phyloP scores from a whole-genome alignment of 2,888 invertebrate genomes.

The Drosophila fungiperda region DNA sequence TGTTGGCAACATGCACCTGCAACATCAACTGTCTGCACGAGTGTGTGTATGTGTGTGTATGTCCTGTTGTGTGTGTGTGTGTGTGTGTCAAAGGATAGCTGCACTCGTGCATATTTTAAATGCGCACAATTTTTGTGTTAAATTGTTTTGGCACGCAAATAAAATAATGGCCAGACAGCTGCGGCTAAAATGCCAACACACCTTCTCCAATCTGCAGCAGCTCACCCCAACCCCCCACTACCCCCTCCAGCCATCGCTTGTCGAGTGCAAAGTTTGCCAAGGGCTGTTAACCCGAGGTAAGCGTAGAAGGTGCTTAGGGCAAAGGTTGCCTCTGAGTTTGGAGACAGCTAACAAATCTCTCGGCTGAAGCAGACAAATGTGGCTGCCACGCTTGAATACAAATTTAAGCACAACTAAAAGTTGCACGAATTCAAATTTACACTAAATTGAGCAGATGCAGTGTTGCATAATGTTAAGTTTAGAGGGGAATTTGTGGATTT shows the following conservation, averaged over 20 bases:
- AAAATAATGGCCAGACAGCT: constrained; percentile 70
- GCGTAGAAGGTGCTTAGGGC: constrained; percentile 45
- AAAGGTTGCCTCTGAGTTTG: constrained; percentile 39
- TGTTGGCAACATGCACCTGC: constrained; percentile 68
- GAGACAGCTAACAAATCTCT: constrained; percentile 73
- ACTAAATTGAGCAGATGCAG: not conserved
- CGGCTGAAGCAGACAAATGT: constrained; percentile 60
- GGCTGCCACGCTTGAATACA: constrained; percentile 14
- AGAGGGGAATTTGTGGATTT: not conserved
- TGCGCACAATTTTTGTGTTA: constrained; percentile 77
- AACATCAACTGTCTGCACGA: constrained; percentile 32
- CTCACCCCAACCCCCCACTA: not conserved
- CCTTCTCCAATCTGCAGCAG: not conserved
- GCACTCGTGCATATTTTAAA: constrained; percentile 75
- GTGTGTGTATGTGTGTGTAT: constrained; percentile 39
- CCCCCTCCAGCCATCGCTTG: not conserved
- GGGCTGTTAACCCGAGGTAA: constrained; percentile 61
- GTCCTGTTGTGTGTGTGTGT: constrained; percentile 38
- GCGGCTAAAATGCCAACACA: constrained; percentile 40
- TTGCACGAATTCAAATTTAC: not conserved
- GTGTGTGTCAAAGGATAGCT: constrained; percentile 75
- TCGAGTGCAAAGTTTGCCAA: constrained; percentile 62
- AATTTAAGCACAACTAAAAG: constrained; percentile 12
- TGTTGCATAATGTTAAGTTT: not conserved
- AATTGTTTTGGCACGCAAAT: constrained; percentile 82